These are phyloP conservation scores for Peromyscus eremicus DNA, from an alignment of 2,797 vertebrate species.

Conservation along the genomic window DNA sequence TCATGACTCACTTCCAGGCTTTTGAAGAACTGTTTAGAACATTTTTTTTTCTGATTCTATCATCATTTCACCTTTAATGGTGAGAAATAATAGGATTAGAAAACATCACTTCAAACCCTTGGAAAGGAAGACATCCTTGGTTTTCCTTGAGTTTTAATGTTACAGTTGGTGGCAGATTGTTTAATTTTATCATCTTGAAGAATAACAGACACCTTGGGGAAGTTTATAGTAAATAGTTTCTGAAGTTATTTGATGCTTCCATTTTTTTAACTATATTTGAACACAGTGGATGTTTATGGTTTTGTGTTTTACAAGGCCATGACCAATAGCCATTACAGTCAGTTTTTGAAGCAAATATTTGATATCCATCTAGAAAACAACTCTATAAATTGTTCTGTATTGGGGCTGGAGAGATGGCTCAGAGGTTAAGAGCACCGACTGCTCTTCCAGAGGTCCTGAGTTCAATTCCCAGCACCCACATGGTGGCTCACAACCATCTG, in stretches of 20 bases:
- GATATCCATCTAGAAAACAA: constrained; percentile 35
- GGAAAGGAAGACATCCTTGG: constrained; percentile 13
- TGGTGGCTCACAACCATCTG: no score
- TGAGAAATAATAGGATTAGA: constrained; percentile 48
- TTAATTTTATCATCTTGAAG: constrained; percentile 67
- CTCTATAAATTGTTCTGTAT: constrained; percentile 52
- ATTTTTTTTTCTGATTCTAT: constrained; percentile 18
- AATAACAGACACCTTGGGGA: constrained; percentile 36
- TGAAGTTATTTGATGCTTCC: constrained; percentile 52
- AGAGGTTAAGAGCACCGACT: no score
- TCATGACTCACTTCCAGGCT: constrained; percentile 18
- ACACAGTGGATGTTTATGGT: constrained; percentile 21
- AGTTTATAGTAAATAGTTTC: constrained; percentile 57
- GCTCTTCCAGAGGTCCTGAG: no score
- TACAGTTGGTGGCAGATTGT: constrained; percentile 19
- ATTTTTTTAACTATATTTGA: constrained; percentile 66
- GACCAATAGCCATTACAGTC: not conserved
- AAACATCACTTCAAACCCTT: constrained; percentile 53
- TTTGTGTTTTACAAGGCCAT: constrained; percentile 30
- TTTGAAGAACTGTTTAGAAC: constrained; percentile 30
- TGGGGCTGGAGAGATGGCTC: not conserved
- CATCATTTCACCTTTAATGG: constrained; percentile 37
- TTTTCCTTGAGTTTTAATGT: constrained; percentile 60
- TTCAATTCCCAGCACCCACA: no score
- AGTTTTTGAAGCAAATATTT: constrained; percentile 65